These are phyloP conservation scores for Amyelois transitella DNA, from an alignment of 1,140 invertebrate genomes.

Conservation along the genomic window DNA sequence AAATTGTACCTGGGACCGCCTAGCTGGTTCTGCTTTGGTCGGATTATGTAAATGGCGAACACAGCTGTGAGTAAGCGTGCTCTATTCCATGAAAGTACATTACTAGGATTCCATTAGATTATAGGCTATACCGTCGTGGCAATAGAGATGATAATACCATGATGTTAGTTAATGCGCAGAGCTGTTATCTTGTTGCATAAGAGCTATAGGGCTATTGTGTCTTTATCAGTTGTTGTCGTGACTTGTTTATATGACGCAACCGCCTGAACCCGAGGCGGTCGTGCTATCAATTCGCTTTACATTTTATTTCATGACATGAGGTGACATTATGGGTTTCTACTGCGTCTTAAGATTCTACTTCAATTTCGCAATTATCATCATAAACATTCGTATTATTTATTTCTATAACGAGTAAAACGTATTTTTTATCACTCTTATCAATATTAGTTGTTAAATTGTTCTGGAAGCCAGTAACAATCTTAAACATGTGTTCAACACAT, in stretches of 20 bases:
- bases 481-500: no score
- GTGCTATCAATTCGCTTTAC: slow-evolving; percentile 1
- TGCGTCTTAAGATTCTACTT: no score
- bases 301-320: not conserved
- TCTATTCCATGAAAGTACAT: slow-evolving; percentile 16
- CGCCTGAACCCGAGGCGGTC: not conserved
- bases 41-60: slow-evolving; percentile 49
- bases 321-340: not conserved
- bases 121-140: slow-evolving; percentile 13
- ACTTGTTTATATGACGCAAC: slow-evolving; percentile 39
- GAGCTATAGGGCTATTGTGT: slow-evolving; percentile 41
- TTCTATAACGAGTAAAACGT: no score
- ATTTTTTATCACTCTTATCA: no score
- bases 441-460: no score
- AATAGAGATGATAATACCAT: slow-evolving; percentile 24
- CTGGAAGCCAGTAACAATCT: no score
- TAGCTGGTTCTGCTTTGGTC: slow-evolving; percentile 22
- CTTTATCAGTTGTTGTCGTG: slow-evolving; percentile 49
- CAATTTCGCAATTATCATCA: no score
- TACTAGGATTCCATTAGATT: slow-evolving; percentile 12
- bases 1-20: slow-evolving; percentile 1
- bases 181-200: slow-evolving; percentile 58
- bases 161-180: slow-evolving; percentile 31
- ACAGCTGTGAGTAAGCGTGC: slow-evolving; percentile 39
- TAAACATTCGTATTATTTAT: no score